phyloP scores from a whole-genome alignment of 2,113 vertebrate genomes.

The Urocolius indicus region DNA sequence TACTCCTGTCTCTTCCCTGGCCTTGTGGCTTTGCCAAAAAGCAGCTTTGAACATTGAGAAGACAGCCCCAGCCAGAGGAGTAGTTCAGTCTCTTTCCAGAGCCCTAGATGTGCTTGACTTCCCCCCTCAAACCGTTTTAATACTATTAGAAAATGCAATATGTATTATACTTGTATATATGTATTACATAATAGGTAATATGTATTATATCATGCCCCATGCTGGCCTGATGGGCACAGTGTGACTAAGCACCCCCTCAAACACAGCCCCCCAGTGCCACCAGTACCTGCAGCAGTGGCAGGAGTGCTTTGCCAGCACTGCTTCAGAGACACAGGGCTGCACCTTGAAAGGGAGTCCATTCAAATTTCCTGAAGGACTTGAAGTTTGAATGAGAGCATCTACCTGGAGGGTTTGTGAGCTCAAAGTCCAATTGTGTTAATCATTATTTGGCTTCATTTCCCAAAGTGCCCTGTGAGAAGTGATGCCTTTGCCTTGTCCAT shows the following conservation, averaged over 20 bases:
- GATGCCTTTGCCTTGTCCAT: background rate
- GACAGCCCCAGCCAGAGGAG: background rate
- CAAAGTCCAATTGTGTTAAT: background rate
- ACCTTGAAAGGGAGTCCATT: background rate
- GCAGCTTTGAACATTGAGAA: background rate
- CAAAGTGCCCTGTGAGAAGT: background rate
- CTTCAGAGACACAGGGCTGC: rapidly evolving
- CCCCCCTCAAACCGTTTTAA: background rate
- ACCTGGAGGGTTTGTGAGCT: background rate
- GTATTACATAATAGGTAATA: too few species aligned
- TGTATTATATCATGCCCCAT: rapidly evolving
- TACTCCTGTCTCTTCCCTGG: background rate
- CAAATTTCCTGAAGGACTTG: background rate
- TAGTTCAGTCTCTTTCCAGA: background rate
- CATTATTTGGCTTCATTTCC: background rate
- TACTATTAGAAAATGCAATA: background rate
- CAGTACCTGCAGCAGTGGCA: rapidly evolving
- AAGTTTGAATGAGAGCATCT: background rate
- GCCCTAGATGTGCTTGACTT: background rate
- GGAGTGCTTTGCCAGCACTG: rapidly evolving
- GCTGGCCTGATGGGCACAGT: rapidly evolving
- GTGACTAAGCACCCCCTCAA: rapidly evolving
- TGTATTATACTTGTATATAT: background rate
- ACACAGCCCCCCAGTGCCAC: background rate
- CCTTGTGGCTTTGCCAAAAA: background rate